Conservation (phyloP, 2,797 vertebrate genomes). For the Alosa sapidissima region DNA sequence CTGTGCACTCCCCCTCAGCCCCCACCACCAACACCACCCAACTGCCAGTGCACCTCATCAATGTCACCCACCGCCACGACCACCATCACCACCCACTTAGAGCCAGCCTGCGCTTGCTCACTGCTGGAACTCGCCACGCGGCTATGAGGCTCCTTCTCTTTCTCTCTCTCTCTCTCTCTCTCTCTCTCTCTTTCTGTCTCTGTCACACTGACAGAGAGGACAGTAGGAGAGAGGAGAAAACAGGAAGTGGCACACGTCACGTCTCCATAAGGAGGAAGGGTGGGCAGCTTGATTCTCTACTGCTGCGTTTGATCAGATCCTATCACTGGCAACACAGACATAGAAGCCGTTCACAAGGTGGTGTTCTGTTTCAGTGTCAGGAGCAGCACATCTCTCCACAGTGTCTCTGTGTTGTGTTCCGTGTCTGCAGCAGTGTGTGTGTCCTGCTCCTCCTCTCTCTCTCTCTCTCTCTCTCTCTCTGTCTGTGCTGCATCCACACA, state of each 20-base stretch:
- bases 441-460: not conserved
- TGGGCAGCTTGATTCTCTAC: not conserved
- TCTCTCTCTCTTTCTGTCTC: not conserved
- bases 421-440: not conserved
- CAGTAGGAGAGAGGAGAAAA: constrained; percentile 37
- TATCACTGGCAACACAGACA: not conserved
- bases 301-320: not conserved
- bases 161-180: not conserved
- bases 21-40: not conserved
- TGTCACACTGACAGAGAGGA: constrained; percentile 19
- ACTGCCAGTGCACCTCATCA: constrained; percentile 4
- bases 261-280: not conserved
- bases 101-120: not conserved
- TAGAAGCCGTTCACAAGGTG: not conserved
- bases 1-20: not conserved
- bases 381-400: not conserved
- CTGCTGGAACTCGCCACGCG: not conserved
- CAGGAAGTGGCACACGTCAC: constrained; percentile 4
- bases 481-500: not conserved
- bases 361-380: not conserved
- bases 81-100: not conserved
- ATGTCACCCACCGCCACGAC: not conserved
- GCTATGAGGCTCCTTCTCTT: not conserved
- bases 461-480: not conserved
- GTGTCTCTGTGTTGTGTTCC: not conserved